Conservation (phyloP, 2,113 vertebrate genomes). For the Crotalus tigris region DNA sequence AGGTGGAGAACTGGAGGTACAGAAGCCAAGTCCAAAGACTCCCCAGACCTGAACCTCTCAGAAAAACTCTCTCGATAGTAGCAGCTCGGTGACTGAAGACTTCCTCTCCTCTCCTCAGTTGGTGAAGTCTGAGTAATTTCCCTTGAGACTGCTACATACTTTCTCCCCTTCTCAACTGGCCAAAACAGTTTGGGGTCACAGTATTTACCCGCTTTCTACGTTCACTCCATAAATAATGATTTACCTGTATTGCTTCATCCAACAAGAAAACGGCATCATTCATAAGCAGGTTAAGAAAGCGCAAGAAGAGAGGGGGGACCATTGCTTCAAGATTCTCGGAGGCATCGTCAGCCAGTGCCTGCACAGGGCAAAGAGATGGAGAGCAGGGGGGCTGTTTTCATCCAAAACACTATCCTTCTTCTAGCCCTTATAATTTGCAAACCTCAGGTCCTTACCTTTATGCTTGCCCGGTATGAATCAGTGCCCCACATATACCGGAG, state of each 20-base stretch:
- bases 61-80: not conserved
- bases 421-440: rapidly evolving
- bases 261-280: constrained; percentile 96
- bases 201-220: not conserved
- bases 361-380: constrained; percentile 3
- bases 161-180: not conserved
- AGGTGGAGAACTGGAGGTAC: not conserved
- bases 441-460: constrained; percentile 79
- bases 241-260: constrained; percentile 98
- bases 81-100: no score
- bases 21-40: not conserved
- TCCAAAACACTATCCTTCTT: not conserved
- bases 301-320: constrained; percentile 92
- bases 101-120: not conserved
- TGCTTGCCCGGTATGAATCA: constrained; percentile 85
- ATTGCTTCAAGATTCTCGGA: constrained; percentile 96
- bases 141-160: no score
- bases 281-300: constrained; percentile 95
- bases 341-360: constrained; percentile 90
- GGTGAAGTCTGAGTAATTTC: not conserved
- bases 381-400: not conserved
- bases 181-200: not conserved
- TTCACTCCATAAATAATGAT: not conserved
- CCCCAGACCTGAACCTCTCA: no score
- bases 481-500: constrained; percentile 95